Base-by-base conservation (phyloP, 2,797 vertebrate species). In the Neosilurus mollespiculum region DNA sequence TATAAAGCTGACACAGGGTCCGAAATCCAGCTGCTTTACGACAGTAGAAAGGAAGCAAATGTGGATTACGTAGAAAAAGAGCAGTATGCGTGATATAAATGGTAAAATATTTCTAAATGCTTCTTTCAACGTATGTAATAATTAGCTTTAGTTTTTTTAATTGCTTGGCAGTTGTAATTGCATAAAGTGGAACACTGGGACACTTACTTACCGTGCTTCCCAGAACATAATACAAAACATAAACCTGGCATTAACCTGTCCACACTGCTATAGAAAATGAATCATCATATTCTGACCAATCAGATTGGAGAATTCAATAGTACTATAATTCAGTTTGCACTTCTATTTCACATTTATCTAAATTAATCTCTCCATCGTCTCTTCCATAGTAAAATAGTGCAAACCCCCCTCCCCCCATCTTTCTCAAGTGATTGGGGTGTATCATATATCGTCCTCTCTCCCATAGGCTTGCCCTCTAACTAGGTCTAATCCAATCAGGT, bases 401-500 rank as follows among this genome's bases (percentile, higher is more conserved):
- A 15, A 15, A 16, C 9, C 62, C 62, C 61, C 22, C 22, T 4
- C 64, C 56, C 24, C 81, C 18, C 4, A 2, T 67, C 53, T 83
- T 83, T 62, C 75, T 83, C 37, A 78, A 83, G 65, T 78, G 56
- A 78, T 70, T 70, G 34, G 54, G 78, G 12, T 84, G 83, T 81
- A 84, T 84, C 83, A 76, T 5, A 76, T 84, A 59, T 61, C 83
- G 3, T n/a, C 8, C 34, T n/a, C 34, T 69, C 43, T 53, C 78
- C 56, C 54, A 61, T 71, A 78, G 65, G 54, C 34, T 18, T 49
- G 65, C 24, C 75, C 82, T 54, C 53, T 76, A 69, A 66, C 26
- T 16, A 58, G 62, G 8, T 75, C 70, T 84, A 84, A 81, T 84
- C 78, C 78, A 81, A 81, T 84, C 71, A 81, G 71, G 26, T 20